A percentile compares a stretch with the other conserved stretches of the same genome.
These are phyloP conservation scores for Catamblyrhynchus diadema DNA, from an alignment of 2,797 vertebrate genomes.

Conservation along the genomic window DNA sequence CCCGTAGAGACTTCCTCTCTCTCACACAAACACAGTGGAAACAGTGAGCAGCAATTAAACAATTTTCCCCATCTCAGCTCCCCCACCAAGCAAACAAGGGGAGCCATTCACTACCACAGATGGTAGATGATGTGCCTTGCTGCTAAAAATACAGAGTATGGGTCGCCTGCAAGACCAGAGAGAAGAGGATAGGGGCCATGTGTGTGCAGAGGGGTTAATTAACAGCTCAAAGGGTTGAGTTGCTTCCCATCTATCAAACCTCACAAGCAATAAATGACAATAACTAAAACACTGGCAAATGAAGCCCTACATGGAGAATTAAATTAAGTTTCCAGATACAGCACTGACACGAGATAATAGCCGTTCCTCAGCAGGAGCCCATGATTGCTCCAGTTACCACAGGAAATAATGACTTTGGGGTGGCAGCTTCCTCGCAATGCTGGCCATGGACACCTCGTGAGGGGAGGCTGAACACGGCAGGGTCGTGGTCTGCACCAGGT, in stretches of 20 bases:
- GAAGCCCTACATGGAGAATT: conserved; percentile 55
- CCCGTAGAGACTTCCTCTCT: not conserved
- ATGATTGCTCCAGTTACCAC: conserved; percentile 38
- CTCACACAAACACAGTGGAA: not conserved
- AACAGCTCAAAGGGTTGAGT: conserved; percentile 62
- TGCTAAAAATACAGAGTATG: conserved; percentile 47
- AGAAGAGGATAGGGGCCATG: conserved; percentile 7
- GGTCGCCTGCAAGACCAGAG: not conserved
- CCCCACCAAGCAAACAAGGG: conserved; percentile 19
- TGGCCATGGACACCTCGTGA: not conserved
- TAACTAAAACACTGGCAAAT: conserved; percentile 62
- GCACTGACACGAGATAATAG: conserved; percentile 33
- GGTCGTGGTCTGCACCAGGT: conserved; percentile 26
- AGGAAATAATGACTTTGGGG: conserved; percentile 58
- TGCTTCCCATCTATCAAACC: conserved; percentile 53
- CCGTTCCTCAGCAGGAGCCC: conserved; percentile 21
- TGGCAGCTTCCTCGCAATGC: not conserved
- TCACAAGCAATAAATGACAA: conserved; percentile 62
- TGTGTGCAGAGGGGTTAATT: conserved; percentile 59
- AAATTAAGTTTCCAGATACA: conserved; percentile 63
- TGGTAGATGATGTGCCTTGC: conserved; percentile 35
- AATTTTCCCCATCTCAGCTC: conserved; percentile 25
- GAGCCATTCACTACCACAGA: conserved; percentile 30
- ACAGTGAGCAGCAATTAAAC: conserved; percentile 45
- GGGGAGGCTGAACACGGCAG: not conserved